phyloP scores from a whole-genome alignment of 2,113 vertebrate genomes.

The Sapayoa aenigma region DNA sequence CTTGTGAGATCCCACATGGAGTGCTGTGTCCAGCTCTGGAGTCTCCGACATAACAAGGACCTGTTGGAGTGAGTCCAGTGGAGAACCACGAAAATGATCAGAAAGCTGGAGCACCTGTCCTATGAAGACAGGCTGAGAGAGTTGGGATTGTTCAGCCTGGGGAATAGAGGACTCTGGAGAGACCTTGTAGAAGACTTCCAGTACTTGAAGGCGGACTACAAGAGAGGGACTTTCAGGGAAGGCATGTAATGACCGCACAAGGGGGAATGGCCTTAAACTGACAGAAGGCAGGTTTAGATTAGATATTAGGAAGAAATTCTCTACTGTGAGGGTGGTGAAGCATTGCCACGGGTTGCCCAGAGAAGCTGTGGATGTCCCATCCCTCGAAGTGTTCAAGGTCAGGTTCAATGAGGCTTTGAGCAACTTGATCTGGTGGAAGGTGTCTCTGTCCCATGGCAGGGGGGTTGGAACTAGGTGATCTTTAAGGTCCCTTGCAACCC shows the following conservation, averaged over 20 bases:
- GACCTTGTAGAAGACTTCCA: not conserved
- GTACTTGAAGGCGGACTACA: not conserved
- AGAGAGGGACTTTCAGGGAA: not conserved
- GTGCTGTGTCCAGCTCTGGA: not conserved
- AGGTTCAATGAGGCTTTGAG: not conserved
- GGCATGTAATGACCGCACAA: not conserved
- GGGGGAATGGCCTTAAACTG: not conserved
- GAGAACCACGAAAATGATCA: not conserved
- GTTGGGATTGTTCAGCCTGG: not conserved
- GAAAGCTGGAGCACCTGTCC: not conserved
- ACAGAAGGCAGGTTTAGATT: not conserved
- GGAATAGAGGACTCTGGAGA: not conserved
- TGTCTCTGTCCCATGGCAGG: not conserved
- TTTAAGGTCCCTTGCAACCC: not conserved
- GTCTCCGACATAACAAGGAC: accelerated
- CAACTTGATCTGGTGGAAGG: not conserved
- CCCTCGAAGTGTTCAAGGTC: not conserved
- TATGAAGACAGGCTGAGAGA: not conserved
- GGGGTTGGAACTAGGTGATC: not conserved
- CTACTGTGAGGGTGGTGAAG: not conserved
- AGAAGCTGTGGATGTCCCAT: not conserved
- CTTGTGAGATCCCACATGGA: not conserved
- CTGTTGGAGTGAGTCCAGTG: not conserved
- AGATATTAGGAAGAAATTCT: not conserved
- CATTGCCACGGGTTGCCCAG: not conserved